Percentiles rank a stretch among this genome's conserved stretches.
These are phyloP conservation scores for Trididemnum clinides DNA, from an alignment of 23 tunicate genomes.

Conservation along the genomic window DNA sequence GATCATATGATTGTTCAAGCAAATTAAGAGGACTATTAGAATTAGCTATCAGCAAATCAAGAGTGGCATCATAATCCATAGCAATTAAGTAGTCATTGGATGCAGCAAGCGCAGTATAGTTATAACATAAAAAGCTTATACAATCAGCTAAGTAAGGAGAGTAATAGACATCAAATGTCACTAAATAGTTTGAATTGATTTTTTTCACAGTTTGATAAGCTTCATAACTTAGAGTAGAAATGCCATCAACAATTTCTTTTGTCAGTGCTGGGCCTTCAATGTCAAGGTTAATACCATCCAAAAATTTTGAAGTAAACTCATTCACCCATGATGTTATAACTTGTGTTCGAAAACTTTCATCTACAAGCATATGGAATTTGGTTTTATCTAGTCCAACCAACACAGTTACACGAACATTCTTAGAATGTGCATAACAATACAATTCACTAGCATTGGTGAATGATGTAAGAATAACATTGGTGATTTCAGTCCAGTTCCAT, in stretches of 20 bases:
- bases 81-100: conserved; percentile 60
- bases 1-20: conserved; percentile 39
- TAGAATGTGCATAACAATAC: conserved; percentile 74
- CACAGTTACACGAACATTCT: conserved; percentile 47
- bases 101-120: conserved; percentile 55
- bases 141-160: conserved; percentile 58
- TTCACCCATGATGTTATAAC: conserved; percentile 47
- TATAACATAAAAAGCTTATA: conserved; percentile 47
- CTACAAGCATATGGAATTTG: conserved; percentile 10
- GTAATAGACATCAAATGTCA: conserved; percentile 64
- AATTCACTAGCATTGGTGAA: conserved; percentile 15
- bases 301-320: neutral
- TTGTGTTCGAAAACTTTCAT: conserved; percentile 45
- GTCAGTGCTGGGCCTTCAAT: conserved; percentile 72
- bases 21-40: conserved; percentile 73
- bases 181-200: conserved; percentile 36
- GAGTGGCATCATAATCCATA: conserved; percentile 80
- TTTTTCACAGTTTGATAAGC: conserved; percentile 32
- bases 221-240: conserved; percentile 44
- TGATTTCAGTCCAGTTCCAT: conserved; percentile 76
- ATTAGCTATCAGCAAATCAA: conserved; percentile 56
- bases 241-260: conserved; percentile 18
- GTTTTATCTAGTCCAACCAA: conserved; percentile 31
- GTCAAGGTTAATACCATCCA: conserved; percentile 79
- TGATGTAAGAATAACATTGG: conserved; percentile 42